phyloP scores from a whole-genome alignment of 2,888 invertebrate species.

The Nymphalis urticae region DNA sequence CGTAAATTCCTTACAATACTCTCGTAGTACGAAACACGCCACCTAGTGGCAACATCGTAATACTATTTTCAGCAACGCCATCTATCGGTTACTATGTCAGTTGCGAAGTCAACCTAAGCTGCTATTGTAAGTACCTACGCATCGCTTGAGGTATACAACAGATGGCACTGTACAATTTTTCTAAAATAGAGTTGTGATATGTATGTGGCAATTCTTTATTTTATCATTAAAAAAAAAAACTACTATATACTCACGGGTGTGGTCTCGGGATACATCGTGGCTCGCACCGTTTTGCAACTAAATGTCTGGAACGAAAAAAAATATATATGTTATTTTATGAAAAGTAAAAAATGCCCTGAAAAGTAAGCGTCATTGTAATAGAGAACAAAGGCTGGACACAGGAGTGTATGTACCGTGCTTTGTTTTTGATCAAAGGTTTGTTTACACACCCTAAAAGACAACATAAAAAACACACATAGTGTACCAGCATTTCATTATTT shows the following conservation, averaged over 20 bases:
- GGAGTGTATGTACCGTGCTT: constrained; percentile 29
- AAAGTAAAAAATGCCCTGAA: constrained; percentile 32
- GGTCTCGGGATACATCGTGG: constrained; percentile 62
- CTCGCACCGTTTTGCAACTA: constrained; percentile 42
- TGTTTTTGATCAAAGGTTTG: constrained; percentile 38
- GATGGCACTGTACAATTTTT: constrained; percentile 56
- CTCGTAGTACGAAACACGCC: constrained; percentile 24
- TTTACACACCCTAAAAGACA: constrained; percentile 36
- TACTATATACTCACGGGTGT: constrained; percentile 70
- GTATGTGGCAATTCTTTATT: constrained; percentile 36
- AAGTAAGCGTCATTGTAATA: constrained; percentile 38
- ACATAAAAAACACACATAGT: constrained; percentile 26
- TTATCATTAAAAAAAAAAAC: constrained; percentile 20
- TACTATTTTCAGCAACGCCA: constrained; percentile 37
- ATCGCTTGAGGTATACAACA: constrained; percentile 43
- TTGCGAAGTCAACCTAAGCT: not conserved
- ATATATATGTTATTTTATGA: constrained; percentile 24
- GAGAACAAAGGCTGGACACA: constrained; percentile 40
- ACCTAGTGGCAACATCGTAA: constrained; percentile 20
- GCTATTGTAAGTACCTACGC: not conserved
- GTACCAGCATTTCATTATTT: constrained; percentile 30
- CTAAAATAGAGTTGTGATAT: constrained; percentile 54
- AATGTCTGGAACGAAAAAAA: constrained; percentile 41
- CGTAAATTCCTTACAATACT: constrained; percentile 16
- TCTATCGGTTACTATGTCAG: constrained; percentile 32